Evolutionary conservation across 2,113 vertebrate species (phyloP), one percentile per base, ranked within the genome.

Genomic region (Cricetomys ansorgei): DNA sequence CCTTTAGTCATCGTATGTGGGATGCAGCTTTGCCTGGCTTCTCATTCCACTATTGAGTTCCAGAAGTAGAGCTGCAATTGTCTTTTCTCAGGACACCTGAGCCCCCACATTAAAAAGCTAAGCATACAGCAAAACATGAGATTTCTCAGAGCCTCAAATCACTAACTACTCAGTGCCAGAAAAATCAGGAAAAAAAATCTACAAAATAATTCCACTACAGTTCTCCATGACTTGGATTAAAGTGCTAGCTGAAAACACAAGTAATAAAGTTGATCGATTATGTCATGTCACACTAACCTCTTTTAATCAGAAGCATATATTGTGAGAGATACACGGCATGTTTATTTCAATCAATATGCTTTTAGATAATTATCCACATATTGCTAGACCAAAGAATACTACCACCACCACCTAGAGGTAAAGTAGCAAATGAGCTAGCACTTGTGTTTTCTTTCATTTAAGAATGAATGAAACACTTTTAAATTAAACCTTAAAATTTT

Each of bases 31-130:
- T 76, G 50, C 72, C 57, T 84, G 77, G 43, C 89, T 96, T 92
- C 90, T 79, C 76, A 94, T 96, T 97, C 76, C 79, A 67, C 75
- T 95, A 21, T 45, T 65, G 92, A 76, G 48, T 64, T 91, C 96
- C 87, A 70, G 79, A 89, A 94, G 85, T 87, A 55, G 50, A 94
- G 77, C 72, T 80, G 79, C 48, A 31, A 65, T 92, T 96, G 91
- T 96, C 86, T 97, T 93, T 84, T 48, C 87, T 86, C 69, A 40
- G 91, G 64, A 97, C 96, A 97, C 92, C 95, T 89, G 95, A 91
- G 89, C 86, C 95, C 72, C 37, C 23, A 57, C 50, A 88, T 96
- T 96, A 85, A 92, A 83, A 95, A 70, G 55, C 91, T 87, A 86
- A 88, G 91, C 85, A 70, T 48, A 19, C 77, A 45, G 37, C 37